Conservation (phyloP, 23 tunicate genomes). For the Phallusia fumigata region DNA sequence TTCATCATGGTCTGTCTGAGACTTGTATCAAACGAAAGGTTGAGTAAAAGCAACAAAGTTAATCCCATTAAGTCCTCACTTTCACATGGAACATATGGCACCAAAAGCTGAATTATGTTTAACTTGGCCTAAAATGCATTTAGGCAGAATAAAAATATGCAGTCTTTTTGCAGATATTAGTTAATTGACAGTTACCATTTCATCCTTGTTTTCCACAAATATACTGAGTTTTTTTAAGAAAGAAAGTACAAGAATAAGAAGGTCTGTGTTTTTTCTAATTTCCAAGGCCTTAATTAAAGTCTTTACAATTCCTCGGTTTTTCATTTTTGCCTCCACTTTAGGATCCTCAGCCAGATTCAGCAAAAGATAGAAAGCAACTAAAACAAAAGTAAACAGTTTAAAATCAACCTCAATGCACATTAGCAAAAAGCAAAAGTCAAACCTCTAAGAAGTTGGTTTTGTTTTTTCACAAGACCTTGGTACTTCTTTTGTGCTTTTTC, state of each 20-base stretch:
- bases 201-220: constrained; percentile 94
- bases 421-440: background rate
- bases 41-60: constrained; percentile 79
- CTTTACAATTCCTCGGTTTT: constrained; percentile 78
- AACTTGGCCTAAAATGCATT: constrained; percentile 32
- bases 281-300: constrained; percentile 66
- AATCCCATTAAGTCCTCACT: constrained; percentile 65
- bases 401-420: no score
- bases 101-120: constrained; percentile 36
- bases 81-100: constrained; percentile 45
- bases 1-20: constrained; percentile 77
- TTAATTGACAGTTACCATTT: constrained; percentile 59
- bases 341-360: constrained; percentile 91
- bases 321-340: constrained; percentile 92
- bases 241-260: constrained; percentile 78
- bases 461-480: constrained; percentile 82
- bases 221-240: constrained; percentile 93
- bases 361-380: constrained; percentile 89
- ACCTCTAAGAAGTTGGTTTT: constrained; percentile 92
- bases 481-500: constrained; percentile 73
- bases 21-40: constrained; percentile 85
- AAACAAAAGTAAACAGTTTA: constrained; percentile 7
- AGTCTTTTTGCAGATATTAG: background rate
- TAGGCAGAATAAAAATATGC: background rate
- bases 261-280: constrained; percentile 64